Evolutionary conservation across 30 jellyfish, hydroid and myxozoan genomes (phyloP).

Genomic region (Chrysaora quinquecirrha): DNA sequence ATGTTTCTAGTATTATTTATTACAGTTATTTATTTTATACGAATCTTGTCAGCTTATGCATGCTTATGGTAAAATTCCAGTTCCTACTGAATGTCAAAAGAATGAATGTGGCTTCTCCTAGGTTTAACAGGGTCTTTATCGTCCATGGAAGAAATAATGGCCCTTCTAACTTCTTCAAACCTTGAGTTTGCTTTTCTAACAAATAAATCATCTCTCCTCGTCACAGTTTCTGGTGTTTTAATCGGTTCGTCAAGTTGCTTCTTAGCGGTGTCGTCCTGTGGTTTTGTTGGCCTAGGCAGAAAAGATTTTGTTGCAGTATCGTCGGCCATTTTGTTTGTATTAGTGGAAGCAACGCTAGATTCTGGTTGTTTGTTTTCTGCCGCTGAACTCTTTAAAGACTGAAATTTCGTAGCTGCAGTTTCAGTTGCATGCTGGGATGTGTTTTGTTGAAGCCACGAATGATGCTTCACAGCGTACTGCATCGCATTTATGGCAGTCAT

Average conservation of each 20-base stretch:
- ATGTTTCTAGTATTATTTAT: no score
- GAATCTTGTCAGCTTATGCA: no score
- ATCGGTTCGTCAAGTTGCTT: no score
- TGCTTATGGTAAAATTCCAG: no score
- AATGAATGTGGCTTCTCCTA: slow-evolving; percentile 30
- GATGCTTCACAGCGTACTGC: slow-evolving; percentile 33
- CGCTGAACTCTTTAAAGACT: not conserved
- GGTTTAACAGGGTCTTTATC: not conserved
- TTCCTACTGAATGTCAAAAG: slow-evolving; percentile 1
- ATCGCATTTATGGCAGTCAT: slow-evolving; percentile 48
- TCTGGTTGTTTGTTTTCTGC: not conserved
- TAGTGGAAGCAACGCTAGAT: no score
- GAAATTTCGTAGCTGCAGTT: not conserved
- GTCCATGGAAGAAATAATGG: slow-evolving; percentile 9
- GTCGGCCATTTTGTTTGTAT: not conserved
- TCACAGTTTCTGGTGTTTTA: not conserved
- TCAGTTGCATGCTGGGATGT: not conserved
- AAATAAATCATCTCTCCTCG: not conserved
- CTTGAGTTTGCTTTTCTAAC: not conserved
- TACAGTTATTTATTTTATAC: no score
- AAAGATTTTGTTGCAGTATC: not conserved
- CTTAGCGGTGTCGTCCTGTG: not conserved
- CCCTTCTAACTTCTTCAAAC: slow-evolving; percentile 13
- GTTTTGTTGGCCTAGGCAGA: not conserved
- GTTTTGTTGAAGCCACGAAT: not conserved